Percentiles rank a stretch among this genome's conserved stretches.
Conservation (phyloP, 1,140 invertebrate species). For the Parapsyche elsis region DNA sequence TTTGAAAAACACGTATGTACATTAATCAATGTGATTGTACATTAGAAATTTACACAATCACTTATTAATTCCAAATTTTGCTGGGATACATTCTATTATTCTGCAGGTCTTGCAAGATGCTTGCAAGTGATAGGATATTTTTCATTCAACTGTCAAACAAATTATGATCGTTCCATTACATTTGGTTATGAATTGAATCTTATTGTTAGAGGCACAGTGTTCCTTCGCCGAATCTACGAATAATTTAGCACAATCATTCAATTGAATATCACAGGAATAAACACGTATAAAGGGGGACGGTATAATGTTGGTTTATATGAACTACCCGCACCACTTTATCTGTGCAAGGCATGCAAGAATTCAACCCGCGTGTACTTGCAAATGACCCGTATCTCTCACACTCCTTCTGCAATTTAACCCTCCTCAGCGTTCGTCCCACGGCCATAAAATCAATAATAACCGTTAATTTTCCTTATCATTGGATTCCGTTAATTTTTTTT, state of each 20-base stretch:
- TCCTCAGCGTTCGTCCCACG: too few relatives aligned
- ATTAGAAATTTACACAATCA: not conserved
- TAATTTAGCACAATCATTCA: not conserved
- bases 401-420: not conserved
- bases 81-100: not conserved
- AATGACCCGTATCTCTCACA: not conserved
- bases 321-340: constrained; percentile 1
- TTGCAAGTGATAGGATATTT: too few relatives aligned
- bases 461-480: constrained; percentile 24
- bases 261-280: not conserved
- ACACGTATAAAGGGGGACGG: not conserved
- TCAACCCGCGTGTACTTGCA: not conserved
- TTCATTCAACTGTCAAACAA: too few relatives aligned
- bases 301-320: not conserved
- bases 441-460: constrained; percentile 30
- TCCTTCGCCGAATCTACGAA: not conserved
- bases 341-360: constrained; percentile 21
- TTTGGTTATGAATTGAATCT: too few relatives aligned
- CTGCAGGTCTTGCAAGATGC: too few relatives aligned
- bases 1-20: not conserved
- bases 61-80: not conserved
- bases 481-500: constrained; percentile 13
- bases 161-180: too few relatives aligned
- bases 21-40: not conserved
- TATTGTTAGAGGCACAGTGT: not conserved